Evolutionary conservation across 2,888 invertebrate species (phyloP), one percentile per base, ranked within the genome.

Genomic region (Lumbricus terrestris): DNA sequence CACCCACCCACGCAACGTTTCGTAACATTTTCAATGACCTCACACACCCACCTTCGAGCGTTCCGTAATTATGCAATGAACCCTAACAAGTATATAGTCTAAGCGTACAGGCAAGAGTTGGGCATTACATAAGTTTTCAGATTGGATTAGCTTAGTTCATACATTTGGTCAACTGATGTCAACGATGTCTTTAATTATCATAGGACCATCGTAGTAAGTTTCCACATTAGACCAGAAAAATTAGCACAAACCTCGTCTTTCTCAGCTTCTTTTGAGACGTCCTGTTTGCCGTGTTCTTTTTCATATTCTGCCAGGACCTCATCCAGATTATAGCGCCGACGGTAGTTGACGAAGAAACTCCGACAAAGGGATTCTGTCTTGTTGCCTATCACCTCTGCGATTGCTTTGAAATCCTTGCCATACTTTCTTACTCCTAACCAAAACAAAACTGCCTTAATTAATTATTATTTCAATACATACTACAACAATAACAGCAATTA

Each of bases 331-430:
- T 97, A 98, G 91, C 97, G 96, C 93, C 97, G 97, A 89, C 98
- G 96, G 95, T 98, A 97, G 94, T 97, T 98, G 18, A 97, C 96
- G 95, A 97, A 99, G 95, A 98, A 99, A 89, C 97, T 97, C 92
- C 98, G 97, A 88, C 99, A 96, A 94, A 98, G 98, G 89, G 97
- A 97, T 95, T 98, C 98, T 0, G 97, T 98, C 96, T 99, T 99
- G 90, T 98, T 99, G 92, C 98, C 98, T 92, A 99, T 96, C 23
- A 98, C 97, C 95, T 98, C 98, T 33, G 99, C 98, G 92, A 99
- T 98, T 47, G 98, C 97, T 95, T 97, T 96, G 95, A 97, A 98
- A 95, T 98, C 97, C 96, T 97, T 97, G 83, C 96, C 96, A 94
- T 96, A 96, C 92, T 96, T 96, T 42, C 96, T 94, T 42, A 96